Base-by-base conservation (phyloP, 1,140 invertebrate species). In the Zaprionus camerounensis region DNA sequence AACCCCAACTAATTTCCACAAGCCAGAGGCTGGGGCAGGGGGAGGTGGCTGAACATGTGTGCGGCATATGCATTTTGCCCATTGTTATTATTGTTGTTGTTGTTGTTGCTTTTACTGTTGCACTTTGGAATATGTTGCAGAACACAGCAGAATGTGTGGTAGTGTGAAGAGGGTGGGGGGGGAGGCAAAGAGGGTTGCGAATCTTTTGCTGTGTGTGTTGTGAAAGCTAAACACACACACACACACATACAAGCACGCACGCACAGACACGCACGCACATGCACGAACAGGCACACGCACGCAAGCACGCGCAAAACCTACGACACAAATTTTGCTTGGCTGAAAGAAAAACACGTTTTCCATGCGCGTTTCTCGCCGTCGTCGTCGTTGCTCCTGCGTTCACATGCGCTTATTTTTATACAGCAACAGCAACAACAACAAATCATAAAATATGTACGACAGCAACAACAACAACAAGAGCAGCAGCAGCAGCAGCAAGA, bases 341-440 rank as follows among this genome's bases (percentile, higher is more conserved):
- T 36, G 31, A 59, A 58, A 74, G 69, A 69, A 83, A 86, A 83
- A 87, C 83, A 88, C 78, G 83, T 87, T 88, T 83, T 87, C 34
- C 74, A 66, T 62, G 64, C 61, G 64, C 64, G 20, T 34, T 49
- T 46, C 31, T 34, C 31, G 9, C 9, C 41, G 38, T 44, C 36
- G 38, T 41, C 28, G 28, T 44, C 6, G 41, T n/a, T 46, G 3
- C 6, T 17, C 4, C 34, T 22, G 46, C 57, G 68, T 71, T 74
- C 70, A 72, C 73, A 81, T 76, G 74, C 74, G 74, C 62, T 72
- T 76, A 76, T 76, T 76, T 76, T 62, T 62, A 55, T 71, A 71
- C 58, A 63, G 69, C 49, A 68, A 13, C 57, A 44, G 70, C 49
- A 68, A 15, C 51, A 44, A 67, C 78, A 82, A 77, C 31, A 82